Conservation (phyloP, 1,140 invertebrate genomes). For the Helicoverpa armigera region DNA sequence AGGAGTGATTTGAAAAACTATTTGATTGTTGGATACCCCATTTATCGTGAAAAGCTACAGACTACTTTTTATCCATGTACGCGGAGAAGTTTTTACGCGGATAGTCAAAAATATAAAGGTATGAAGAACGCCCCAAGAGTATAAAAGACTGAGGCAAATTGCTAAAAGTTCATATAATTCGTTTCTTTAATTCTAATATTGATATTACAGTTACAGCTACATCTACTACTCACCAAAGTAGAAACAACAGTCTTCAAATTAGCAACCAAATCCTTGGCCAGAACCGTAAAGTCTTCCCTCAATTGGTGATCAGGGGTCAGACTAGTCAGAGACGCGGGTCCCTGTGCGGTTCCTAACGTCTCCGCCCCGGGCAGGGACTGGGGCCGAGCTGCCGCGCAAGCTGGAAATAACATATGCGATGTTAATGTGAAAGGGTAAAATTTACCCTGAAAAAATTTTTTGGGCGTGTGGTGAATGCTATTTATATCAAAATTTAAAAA, state of each 20-base stretch:
- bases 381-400: slow-evolving; percentile 81
- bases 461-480: not conserved
- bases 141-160: too few species aligned
- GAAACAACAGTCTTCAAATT: slow-evolving; percentile 76
- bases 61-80: too few species aligned
- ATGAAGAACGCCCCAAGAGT: too few species aligned
- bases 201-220: not conserved
- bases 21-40: too few species aligned
- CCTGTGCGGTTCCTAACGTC: slow-evolving; percentile 64
- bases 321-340: slow-evolving; percentile 76
- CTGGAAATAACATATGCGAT: slow-evolving; percentile 52
- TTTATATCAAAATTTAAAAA: not conserved
- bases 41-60: too few species aligned
- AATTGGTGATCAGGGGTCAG: slow-evolving; percentile 88
- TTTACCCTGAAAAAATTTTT: not conserved
- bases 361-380: slow-evolving; percentile 85
- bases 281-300: slow-evolving; percentile 89
- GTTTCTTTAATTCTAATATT: too few species aligned
- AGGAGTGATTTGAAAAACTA: too few species aligned
- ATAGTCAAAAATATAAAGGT: too few species aligned
- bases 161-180: too few species aligned
- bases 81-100: too few species aligned
- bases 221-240: slow-evolving; percentile 73
- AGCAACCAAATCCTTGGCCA: slow-evolving; percentile 88
- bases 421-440: not conserved